Base-by-base conservation (phyloP, 2,113 vertebrate species). In the Potamarius usumacintae region DNA sequence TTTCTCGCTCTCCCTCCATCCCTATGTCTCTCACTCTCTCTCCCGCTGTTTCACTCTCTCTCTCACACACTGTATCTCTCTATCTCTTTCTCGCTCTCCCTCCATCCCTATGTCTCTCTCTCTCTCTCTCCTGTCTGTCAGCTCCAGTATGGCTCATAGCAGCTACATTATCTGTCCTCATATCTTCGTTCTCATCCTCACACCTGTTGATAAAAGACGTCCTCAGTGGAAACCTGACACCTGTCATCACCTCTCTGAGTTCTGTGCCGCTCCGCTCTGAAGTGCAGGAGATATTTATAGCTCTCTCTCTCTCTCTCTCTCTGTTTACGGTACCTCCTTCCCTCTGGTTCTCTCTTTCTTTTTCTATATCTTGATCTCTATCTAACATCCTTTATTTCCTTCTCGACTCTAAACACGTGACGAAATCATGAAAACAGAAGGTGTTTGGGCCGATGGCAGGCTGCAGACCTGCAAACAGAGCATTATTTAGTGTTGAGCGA, bases 131-230 rank as follows among this genome's bases (percentile, higher is more conserved):
- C 7, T 25, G 71, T 74, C 71, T 74, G 71, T 74, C 71, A 74
- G 71, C 72, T 78, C 25, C 50, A 53, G 50, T 15, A 78, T 2
- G 76, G 76, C 76, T 92, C 93, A 92, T 93, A 91, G 57, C 77
- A 85, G 77, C 12, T 25, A 2, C 72, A 55, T 55, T 78, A 53
- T 95, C 93, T 94, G 84, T 91, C 84, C 91, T 91, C 94, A 92
- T 93, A 94, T 95, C 94, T 95, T 89, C 62, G 88, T 92, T 91
- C 90, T 90, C 92, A 94, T 95, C 93, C 94, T 93, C 89, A 92
- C 94, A 95, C 95, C 94, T 96, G 94, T 92, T 95, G 95, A 96
- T 94, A 92, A 95, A 93, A 94, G 90, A 93, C 93, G 91, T 95
- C 94, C 93, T 94, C 90, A 4, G 76, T 83, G 82, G 83, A 89